A percentile compares a stretch with the other conserved stretches of the same genome.
Conservation (phyloP, 37 sponge, comb jelly and placozoan genomes). For the Haliclona indistincta region DNA sequence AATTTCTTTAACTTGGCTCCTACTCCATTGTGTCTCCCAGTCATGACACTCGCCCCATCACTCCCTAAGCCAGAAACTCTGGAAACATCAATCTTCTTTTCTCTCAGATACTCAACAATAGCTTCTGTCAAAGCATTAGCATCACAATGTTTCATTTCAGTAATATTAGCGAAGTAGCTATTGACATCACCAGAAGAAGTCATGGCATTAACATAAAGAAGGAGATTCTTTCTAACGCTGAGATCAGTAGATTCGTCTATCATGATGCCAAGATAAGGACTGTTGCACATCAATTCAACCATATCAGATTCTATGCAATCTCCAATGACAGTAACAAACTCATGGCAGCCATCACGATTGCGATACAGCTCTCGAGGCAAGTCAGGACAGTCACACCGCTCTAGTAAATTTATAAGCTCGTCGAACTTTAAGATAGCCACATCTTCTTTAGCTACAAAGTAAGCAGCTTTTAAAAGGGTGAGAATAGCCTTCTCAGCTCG, state of each 20-base stretch:
- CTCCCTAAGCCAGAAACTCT: constrained; percentile 52
- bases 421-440: not conserved
- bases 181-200: not conserved
- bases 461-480: constrained; percentile 1
- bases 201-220: not conserved
- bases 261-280: constrained; percentile 11
- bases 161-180: not conserved
- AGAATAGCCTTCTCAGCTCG: constrained; percentile 8
- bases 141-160: constrained; percentile 2
- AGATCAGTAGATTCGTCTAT: constrained; percentile 6
- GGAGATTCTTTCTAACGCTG: not conserved
- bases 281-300: not conserved
- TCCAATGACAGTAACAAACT: constrained; percentile 2
- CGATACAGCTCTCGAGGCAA: constrained; percentile 11
- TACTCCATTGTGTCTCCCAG: constrained; percentile 36
- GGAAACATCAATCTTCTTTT: constrained; percentile 14
- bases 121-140: constrained; percentile 5
- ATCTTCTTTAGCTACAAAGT: constrained; percentile 7
- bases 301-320: constrained; percentile 1
- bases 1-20: constrained; percentile 27
- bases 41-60: constrained; percentile 64
- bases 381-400: not conserved
- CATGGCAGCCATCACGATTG: constrained; percentile 5
- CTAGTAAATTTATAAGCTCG: not conserved
- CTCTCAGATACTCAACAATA: constrained; percentile 17